phyloP scores from a whole-genome alignment of 2,797 vertebrate genomes.

The Siniperca undulata region DNA sequence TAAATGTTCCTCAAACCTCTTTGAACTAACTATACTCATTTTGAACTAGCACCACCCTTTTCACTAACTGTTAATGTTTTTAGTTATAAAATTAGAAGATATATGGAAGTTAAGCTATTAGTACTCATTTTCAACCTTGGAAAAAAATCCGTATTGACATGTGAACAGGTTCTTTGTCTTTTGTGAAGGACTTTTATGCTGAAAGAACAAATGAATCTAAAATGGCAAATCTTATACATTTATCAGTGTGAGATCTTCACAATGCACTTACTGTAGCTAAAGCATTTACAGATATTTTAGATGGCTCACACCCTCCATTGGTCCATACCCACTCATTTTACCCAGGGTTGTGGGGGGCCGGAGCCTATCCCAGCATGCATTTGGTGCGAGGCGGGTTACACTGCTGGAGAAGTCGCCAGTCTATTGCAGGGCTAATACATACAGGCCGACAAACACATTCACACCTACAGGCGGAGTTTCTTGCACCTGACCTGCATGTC shows the following conservation, averaged over 20 bases:
- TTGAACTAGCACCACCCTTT: neutral
- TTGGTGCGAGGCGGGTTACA: constrained; percentile 25
- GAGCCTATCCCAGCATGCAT: constrained; percentile 49
- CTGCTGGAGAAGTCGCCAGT: constrained; percentile 43
- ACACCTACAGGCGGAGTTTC: constrained; percentile 43
- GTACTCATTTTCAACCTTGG: neutral
- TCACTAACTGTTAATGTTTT: neutral
- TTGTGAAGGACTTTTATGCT: neutral
- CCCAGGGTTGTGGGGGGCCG: neutral
- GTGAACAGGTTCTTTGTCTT: neutral
- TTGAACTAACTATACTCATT: neutral
- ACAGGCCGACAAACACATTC: constrained; percentile 38
- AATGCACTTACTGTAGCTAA: neutral
- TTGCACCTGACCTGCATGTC: constrained; percentile 48
- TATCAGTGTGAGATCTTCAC: neutral
- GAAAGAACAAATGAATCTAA: neutral
- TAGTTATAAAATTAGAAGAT: neutral
- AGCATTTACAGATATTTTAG: constrained; percentile 13
- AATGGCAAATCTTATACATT: neutral
- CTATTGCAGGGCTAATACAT: constrained; percentile 39
- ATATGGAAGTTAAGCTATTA: neutral
- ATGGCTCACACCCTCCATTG: neutral
- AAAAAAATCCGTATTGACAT: neutral
- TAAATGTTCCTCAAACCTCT: neutral
- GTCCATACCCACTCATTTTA: neutral